A percentile compares a stretch with the other conserved stretches of the same genome.
Evolutionary conservation across 1,140 invertebrate species (phyloP).

Genomic region (Fopius arisanus): DNA sequence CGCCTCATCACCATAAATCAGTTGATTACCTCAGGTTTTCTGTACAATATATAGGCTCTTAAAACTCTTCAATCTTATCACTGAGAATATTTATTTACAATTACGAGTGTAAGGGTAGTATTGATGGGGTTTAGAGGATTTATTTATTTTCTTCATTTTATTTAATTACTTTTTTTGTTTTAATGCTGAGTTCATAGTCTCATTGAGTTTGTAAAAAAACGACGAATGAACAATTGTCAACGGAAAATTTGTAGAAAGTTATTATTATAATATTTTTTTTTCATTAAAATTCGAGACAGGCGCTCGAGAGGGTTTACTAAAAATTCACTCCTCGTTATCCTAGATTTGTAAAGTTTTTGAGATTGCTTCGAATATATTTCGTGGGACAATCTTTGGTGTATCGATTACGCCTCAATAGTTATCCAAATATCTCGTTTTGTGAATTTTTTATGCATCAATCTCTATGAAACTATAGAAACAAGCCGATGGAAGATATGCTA

Average conservation of each 20-base stretch:
- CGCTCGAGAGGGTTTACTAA: background rate
- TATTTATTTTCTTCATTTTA: conserved; percentile 2
- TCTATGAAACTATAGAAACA: conserved; percentile 27
- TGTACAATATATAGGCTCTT: conserved; percentile 62
- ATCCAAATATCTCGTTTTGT: background rate
- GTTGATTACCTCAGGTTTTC: conserved; percentile 36
- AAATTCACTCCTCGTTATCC: background rate
- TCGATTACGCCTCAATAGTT: background rate
- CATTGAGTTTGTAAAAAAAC: conserved; percentile 18
- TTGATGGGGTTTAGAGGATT: conserved; percentile 21
- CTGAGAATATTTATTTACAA: conserved; percentile 40
- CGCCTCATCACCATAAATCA: conserved; percentile 14
- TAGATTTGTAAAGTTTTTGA: conserved; percentile 1
- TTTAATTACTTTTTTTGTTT: conserved; percentile 2
- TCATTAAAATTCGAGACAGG: background rate
- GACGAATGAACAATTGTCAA: conserved; percentile 9
- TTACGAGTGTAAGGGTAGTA: conserved; percentile 16
- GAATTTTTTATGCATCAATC: background rate
- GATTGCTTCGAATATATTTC: conserved; percentile 16
- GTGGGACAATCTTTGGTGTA: conserved; percentile 14
- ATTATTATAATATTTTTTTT: background rate
- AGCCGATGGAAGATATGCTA: conserved; percentile 29
- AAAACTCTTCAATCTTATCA: conserved; percentile 54
- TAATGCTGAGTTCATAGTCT: background rate
- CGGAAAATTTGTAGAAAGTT: background rate